A percentile compares a stretch with the other conserved stretches of the same genome.
These are phyloP conservation scores for Harmothoe impar DNA, from an alignment of 2,888 invertebrate species.

Conservation along the genomic window DNA sequence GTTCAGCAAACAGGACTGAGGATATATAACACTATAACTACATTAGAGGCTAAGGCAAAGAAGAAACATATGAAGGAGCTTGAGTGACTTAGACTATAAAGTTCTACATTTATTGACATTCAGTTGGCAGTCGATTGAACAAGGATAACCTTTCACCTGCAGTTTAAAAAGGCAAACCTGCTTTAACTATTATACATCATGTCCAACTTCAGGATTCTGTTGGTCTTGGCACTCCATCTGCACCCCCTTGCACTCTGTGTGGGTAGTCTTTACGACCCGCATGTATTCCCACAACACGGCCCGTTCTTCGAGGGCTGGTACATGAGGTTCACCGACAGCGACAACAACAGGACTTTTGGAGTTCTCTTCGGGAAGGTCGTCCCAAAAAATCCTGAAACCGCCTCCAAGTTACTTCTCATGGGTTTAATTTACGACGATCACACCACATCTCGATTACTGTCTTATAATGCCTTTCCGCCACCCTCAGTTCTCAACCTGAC, in stretches of 20 bases:
- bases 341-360: slow-evolving; percentile 70
- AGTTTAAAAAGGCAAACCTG: too few relatives aligned
- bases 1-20: too few relatives aligned
- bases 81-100: too few relatives aligned
- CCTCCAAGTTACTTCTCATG: background rate
- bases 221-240: background rate
- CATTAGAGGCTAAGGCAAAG: too few relatives aligned
- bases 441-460: background rate
- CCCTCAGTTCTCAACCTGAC: slow-evolving; percentile 70
- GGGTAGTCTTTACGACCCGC: slow-evolving; percentile 58
- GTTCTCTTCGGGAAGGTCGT: slow-evolving; percentile 74
- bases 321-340: slow-evolving; percentile 72
- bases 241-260: background rate
- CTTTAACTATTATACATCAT: too few relatives aligned
- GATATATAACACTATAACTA: too few relatives aligned
- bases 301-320: slow-evolving; percentile 78
- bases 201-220: too few relatives aligned
- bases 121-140: too few relatives aligned
- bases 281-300: slow-evolving; percentile 65
- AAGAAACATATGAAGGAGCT: too few relatives aligned
- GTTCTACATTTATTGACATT: too few relatives aligned
- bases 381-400: slow-evolving; percentile 64
- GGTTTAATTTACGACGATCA: slow-evolving; percentile 2
- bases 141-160: too few relatives aligned
- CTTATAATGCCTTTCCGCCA: slow-evolving; percentile 67